phyloP scores from a whole-genome alignment of 2,797 vertebrate species.

The Lindbergichthys nudifrons region DNA sequence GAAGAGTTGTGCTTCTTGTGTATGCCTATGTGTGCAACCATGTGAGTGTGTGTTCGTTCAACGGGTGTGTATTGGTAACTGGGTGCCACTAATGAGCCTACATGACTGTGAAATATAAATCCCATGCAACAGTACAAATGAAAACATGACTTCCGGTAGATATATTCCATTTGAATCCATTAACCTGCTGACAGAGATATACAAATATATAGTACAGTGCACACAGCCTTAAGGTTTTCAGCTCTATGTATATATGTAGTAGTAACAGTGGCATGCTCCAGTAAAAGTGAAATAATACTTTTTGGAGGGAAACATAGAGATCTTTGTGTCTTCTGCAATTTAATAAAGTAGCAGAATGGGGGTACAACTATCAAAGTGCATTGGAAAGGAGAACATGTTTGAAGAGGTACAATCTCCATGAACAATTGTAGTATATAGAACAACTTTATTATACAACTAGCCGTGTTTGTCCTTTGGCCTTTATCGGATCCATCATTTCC shows the following conservation, averaged over 20 bases:
- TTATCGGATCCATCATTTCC: too few species aligned
- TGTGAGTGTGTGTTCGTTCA: slow-evolving; percentile 1
- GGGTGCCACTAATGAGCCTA: slow-evolving; percentile 1
- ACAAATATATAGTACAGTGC: neutral
- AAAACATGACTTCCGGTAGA: slow-evolving; percentile 59
- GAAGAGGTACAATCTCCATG: too few species aligned
- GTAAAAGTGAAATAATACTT: neutral
- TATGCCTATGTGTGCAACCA: slow-evolving; percentile 15
- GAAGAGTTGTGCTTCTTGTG: slow-evolving; percentile 31
- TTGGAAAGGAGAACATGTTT: too few species aligned
- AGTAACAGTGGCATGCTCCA: neutral
- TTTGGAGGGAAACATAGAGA: neutral
- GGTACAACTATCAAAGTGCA: too few species aligned
- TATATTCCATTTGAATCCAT: slow-evolving; percentile 58
- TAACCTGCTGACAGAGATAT: slow-evolving; percentile 25
- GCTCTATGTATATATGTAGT: neutral
- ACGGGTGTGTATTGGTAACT: neutral
- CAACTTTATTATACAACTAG: too few species aligned
- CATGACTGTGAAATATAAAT: slow-evolving; percentile 52
- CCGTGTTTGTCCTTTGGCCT: too few species aligned
- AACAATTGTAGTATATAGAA: too few species aligned
- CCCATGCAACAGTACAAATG: slow-evolving; percentile 43
- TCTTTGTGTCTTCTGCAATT: neutral
- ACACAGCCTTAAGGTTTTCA: neutral
- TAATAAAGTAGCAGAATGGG: too few species aligned